Evolutionary conservation across 2,888 invertebrate species (phyloP).

Genomic region (Dicranocentrus wangi): DNA sequence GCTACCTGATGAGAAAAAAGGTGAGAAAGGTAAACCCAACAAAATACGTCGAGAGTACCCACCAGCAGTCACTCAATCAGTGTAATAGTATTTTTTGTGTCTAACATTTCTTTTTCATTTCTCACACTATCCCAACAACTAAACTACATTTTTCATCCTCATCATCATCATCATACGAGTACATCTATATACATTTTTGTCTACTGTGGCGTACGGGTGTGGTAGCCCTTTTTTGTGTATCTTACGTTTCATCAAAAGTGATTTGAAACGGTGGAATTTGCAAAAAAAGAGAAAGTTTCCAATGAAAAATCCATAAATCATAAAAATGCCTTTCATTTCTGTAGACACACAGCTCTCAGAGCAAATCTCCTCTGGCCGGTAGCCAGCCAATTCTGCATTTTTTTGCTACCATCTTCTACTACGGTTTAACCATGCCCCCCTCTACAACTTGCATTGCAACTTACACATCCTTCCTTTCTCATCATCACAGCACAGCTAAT

Average conservation of each 20-base stretch:
- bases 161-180: too few relatives aligned
- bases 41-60: too few relatives aligned
- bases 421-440: too few relatives aligned
- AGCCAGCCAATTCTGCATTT: constrained; percentile 9
- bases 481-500: neutral
- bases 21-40: too few relatives aligned
- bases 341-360: neutral
- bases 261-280: constrained; percentile 11
- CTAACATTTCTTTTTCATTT: too few relatives aligned
- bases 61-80: too few relatives aligned
- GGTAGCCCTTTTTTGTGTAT: neutral
- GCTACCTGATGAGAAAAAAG: too few relatives aligned
- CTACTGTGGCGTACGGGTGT: constrained; percentile 10
- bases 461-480: neutral
- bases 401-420: neutral
- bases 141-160: too few relatives aligned
- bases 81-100: too few relatives aligned
- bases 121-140: too few relatives aligned
- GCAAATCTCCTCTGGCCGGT: constrained; percentile 13
- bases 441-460: too few relatives aligned
- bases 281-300: constrained; percentile 15
- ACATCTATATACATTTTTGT: too few relatives aligned
- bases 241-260: neutral
- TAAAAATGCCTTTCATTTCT: constrained; percentile 16
- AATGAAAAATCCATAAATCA: constrained; percentile 3